Percentiles rank a stretch among this genome's conserved stretches.
Conservation (phyloP, 30 jellyfish, hydroid and myxozoan genomes). For the Cassiopea andromeda region DNA sequence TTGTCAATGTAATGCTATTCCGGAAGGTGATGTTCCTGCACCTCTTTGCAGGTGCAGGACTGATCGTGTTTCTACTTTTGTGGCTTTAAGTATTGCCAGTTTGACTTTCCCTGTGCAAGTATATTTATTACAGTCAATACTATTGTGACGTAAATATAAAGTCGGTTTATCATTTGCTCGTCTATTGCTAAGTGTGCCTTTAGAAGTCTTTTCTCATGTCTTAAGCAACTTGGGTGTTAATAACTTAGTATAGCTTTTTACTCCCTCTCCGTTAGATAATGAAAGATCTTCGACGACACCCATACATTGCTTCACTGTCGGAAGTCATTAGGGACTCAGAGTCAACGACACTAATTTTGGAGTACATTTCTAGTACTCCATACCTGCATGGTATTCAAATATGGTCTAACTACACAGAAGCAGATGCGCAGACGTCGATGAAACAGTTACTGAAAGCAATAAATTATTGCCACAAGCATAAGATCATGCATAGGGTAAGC, state of each 20-base stretch:
- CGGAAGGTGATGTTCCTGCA: no score
- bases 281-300: slow-evolving; percentile 79
- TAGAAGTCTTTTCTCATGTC: no score
- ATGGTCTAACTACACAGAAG: slow-evolving; percentile 83
- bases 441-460: slow-evolving; percentile 78
- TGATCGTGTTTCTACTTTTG: no score
- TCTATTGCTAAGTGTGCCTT: no score
- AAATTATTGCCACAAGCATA: slow-evolving; percentile 76
- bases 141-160: no score
- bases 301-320: slow-evolving; percentile 66
- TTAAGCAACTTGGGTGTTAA: no score
- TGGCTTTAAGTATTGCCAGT: no score
- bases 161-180: no score
- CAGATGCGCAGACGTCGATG: slow-evolving; percentile 69
- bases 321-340: slow-evolving; percentile 69
- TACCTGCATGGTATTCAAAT: slow-evolving; percentile 65
- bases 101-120: no score
- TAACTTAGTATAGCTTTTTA: neutral
- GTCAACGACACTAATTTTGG: slow-evolving; percentile 65
- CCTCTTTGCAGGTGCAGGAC: no score
- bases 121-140: no score
- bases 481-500: slow-evolving; percentile 84
- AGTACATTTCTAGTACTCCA: slow-evolving; percentile 61
- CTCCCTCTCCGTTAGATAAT: slow-evolving; percentile 45
- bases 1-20: no score